These are phyloP conservation scores for Girardinichthys multiradiatus DNA, from an alignment of 2,113 vertebrate species.

Conservation along the genomic window DNA sequence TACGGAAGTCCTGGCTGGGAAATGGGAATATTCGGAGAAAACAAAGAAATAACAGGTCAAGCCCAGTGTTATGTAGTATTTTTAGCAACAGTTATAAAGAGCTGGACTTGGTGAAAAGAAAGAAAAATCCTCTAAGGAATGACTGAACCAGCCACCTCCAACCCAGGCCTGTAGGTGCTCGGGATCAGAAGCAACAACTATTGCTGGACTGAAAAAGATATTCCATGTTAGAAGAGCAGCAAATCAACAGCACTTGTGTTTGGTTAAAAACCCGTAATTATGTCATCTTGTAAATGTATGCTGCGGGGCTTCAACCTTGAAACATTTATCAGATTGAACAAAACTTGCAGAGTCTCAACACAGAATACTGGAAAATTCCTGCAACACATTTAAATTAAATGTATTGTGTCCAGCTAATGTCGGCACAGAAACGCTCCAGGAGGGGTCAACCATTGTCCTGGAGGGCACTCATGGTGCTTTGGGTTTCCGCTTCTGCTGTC, in stretches of 20 bases:
- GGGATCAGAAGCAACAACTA: slow-evolving; percentile 41
- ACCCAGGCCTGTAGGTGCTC: slow-evolving; percentile 49
- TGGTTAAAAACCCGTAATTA: background rate
- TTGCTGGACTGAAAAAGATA: slow-evolving; percentile 14
- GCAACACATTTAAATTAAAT: background rate
- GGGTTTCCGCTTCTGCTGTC: background rate
- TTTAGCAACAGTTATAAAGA: background rate
- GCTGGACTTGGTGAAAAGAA: slow-evolving; percentile 41
- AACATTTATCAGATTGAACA: background rate
- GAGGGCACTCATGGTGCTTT: too few species aligned
- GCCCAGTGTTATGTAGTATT: slow-evolving; percentile 19
- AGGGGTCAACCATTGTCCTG: background rate
- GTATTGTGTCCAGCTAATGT: background rate
- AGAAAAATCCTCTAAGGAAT: slow-evolving; percentile 62
- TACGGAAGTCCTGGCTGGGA: slow-evolving; percentile 9
- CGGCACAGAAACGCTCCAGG: too few species aligned
- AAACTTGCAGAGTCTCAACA: background rate
- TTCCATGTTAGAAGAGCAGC: slow-evolving; percentile 16
- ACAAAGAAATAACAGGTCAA: slow-evolving; percentile 2
- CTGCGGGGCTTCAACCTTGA: background rate
- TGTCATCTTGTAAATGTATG: background rate
- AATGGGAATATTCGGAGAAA: background rate
- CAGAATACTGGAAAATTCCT: background rate
- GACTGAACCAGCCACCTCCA: slow-evolving; percentile 58
- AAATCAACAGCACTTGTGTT: background rate